These are phyloP conservation scores for Blera fallax DNA, from an alignment of 2,888 invertebrate genomes.

Conservation along the genomic window DNA sequence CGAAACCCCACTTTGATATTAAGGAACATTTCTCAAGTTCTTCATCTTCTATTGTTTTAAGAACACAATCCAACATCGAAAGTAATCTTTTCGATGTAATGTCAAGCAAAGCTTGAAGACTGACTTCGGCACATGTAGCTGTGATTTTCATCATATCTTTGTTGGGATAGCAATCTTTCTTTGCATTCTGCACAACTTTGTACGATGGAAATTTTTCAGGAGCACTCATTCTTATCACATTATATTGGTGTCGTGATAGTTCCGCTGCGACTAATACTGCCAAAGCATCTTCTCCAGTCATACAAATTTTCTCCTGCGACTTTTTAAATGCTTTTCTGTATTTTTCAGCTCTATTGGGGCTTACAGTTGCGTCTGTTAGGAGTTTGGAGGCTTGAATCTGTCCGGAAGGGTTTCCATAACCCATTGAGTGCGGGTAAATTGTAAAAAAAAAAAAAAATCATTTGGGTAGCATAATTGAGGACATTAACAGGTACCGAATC, in stretches of 20 bases:
- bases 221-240: not conserved
- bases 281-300: not conserved
- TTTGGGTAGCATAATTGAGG: not conserved
- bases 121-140: not conserved
- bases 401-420: not conserved
- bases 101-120: conserved; percentile 2
- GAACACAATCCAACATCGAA: not conserved
- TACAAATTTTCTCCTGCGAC: not conserved
- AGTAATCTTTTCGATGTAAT: not conserved
- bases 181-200: too few species aligned
- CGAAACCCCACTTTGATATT: not conserved
- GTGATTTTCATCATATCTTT: not conserved
- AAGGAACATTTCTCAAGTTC: not conserved
- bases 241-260: not conserved
- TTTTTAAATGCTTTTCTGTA: not conserved
- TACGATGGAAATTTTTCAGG: conserved; percentile 3
- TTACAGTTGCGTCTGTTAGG: not conserved
- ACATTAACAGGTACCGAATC: not conserved
- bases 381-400: conserved; percentile 17
- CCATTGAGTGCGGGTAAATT: too few species aligned
- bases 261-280: not conserved
- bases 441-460: not conserved
- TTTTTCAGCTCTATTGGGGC: not conserved
- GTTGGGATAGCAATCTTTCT: not conserved
- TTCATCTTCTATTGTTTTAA: not conserved